Evolutionary conservation across 1,140 invertebrate species (phyloP).

Genomic region (Eriocheir sinensis): DNA sequence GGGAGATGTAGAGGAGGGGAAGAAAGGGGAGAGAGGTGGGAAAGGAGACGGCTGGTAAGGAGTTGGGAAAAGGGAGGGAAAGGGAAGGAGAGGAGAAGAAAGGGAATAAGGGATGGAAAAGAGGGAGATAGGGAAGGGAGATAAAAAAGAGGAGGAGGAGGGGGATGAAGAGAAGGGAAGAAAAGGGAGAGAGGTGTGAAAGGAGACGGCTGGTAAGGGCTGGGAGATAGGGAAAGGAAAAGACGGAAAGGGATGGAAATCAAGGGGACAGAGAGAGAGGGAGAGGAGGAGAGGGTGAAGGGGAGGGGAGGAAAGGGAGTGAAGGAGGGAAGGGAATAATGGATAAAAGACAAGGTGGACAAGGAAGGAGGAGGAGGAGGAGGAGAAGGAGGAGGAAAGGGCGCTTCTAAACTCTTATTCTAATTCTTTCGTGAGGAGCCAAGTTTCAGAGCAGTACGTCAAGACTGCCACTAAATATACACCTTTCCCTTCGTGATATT

Average conservation of each 20-base stretch:
- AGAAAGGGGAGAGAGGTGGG: not conserved
- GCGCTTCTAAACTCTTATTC: not conserved
- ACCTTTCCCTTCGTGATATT: too few species aligned
- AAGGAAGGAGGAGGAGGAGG: constrained; percentile 6
- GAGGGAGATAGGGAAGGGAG: not conserved
- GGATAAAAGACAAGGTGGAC: not conserved
- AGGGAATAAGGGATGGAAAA: not conserved
- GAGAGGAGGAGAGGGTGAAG: constrained; percentile 2
- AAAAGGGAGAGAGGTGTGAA: not conserved
- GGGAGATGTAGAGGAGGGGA: too few species aligned
- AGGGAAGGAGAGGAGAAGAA: not conserved
- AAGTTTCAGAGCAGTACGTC: not conserved
- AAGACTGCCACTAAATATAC: too few species aligned
- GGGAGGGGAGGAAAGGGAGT: not conserved
- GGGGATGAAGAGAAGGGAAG: not conserved
- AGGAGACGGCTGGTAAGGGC: not conserved
- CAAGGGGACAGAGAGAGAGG: constrained; percentile 6
- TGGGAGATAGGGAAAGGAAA: not conserved
- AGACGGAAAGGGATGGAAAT: not conserved
- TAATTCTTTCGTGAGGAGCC: not conserved
- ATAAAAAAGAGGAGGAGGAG: not conserved
- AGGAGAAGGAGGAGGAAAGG: not conserved
- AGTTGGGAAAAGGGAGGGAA: too few species aligned
- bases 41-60: not conserved
- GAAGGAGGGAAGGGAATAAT: constrained; percentile 2